Conservation (phyloP, 35 echinoderm and acorn worm genomes). For the Heliocidaris erythrogramma region DNA sequence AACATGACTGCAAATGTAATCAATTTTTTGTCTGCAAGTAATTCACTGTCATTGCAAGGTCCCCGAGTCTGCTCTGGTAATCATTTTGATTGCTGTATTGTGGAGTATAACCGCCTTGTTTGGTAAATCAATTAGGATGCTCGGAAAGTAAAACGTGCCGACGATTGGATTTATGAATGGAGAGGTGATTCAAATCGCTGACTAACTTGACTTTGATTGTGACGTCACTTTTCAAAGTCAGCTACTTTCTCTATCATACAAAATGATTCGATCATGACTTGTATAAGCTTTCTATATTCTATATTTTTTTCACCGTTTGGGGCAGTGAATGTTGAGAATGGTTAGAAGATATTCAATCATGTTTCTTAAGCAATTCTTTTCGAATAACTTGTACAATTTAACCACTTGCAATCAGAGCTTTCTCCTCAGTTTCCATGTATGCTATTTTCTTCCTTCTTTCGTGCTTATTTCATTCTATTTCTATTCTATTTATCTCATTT, state of each 20-base stretch:
- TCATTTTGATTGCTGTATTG: not conserved
- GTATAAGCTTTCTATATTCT: not conserved
- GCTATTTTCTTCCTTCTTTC: no score
- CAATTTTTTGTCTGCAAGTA: not conserved
- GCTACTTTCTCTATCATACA: not conserved
- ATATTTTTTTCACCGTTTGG: not conserved
- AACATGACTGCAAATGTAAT: slow-evolving; percentile 8
- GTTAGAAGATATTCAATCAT: no score
- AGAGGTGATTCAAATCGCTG: not conserved
- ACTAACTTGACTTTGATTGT: not conserved
- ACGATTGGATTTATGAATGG: not conserved
- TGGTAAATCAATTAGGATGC: not conserved
- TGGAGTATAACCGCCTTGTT: not conserved
- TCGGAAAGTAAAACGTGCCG: not conserved
- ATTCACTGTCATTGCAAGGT: not conserved
- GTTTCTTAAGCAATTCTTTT: no score
- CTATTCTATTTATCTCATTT: no score
- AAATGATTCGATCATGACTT: not conserved
- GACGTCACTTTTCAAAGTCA: not conserved
- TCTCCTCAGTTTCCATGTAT: no score
- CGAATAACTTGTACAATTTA: no score
- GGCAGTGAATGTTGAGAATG: no score
- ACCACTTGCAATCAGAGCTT: no score
- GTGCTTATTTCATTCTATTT: no score
- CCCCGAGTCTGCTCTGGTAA: not conserved